Conservation (phyloP, 2,113 vertebrate species). For the Bufo gargarizans region DNA sequence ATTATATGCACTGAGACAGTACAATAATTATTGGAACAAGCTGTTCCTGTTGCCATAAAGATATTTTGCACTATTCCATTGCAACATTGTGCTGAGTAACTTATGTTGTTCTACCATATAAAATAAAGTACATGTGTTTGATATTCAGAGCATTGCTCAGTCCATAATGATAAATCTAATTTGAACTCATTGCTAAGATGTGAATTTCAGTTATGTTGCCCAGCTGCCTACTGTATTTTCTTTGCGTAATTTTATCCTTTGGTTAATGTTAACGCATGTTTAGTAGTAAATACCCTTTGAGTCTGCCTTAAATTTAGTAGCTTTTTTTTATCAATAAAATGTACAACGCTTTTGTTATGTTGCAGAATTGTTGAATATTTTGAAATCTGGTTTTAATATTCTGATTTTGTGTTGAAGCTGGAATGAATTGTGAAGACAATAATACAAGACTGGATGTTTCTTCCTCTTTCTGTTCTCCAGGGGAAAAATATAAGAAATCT, state of each 20-base stretch:
- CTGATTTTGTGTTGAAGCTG: not conserved
- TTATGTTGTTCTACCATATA: not conserved
- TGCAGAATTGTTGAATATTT: not conserved
- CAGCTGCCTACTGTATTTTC: not conserved
- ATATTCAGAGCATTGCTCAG: constrained; percentile 28
- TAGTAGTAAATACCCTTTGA: not conserved
- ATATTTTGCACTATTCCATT: not conserved
- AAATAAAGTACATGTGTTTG: constrained; percentile 1
- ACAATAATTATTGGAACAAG: not conserved
- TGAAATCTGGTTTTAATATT: not conserved
- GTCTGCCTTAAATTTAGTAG: not conserved
- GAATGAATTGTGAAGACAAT: not conserved
- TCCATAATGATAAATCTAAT: constrained; percentile 6
- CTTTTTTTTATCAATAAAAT: not conserved
- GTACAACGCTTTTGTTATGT: not conserved
- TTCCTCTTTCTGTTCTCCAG: not conserved
- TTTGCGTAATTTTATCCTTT: not conserved
- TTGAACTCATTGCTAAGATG: constrained; percentile 20
- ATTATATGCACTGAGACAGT: not conserved
- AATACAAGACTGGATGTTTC: constrained; percentile 27
- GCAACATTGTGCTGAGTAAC: not conserved
- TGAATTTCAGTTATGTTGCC: not conserved
- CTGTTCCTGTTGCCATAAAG: not conserved
- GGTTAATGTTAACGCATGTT: not conserved
- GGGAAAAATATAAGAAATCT: constrained; percentile 19